Evolutionary conservation across 2,113 vertebrate species (phyloP), one percentile per base, ranked within the genome.

Genomic region (Dasypus novemcinctus): DNA sequence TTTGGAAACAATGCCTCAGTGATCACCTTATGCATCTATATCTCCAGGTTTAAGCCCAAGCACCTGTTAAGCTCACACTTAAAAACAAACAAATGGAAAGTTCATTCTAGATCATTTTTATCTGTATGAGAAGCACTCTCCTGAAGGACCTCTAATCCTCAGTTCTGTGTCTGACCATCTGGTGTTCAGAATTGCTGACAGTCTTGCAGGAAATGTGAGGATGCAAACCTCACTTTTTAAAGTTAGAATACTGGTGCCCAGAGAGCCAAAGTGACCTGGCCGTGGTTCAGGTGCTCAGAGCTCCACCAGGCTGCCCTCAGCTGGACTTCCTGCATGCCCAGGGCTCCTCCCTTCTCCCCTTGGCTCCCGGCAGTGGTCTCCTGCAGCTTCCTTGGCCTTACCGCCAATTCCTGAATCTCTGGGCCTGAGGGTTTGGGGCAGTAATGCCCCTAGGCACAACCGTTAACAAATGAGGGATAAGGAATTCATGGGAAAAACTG

Each of bases 91-190:
- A 66, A 64, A 94, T 86, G 63, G 41, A 64, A 57, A 87, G 75
- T 36, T 87, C 52, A 29, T 61, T 63, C 38, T 29, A 29, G 52
- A 64, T 52, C 80, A 31, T 81, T 91, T 94, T 87, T 86, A 63
- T 93, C 49, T 81, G 75, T 74, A 49, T 52, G 57, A 85, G 66
- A 82, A 85, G 80, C 9, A 0, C 38, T 61, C 89, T 94, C 79
- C 89, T 54, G 29, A 71, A 94, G 91, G 74, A 41, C 57, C 61
- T 95, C 57, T 95, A 69, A 69, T 80, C 46, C 82, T 95, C 4
- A 3, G 41, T 38, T 82, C 78, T 95, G 25, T 63, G 69, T 71
- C 49, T 80, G 75, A 82, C 85, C 82, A 75, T 96, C 36, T 94
- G 86, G 68, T 90, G 82, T 93, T 63, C 20, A 46, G 61, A 88